Evolutionary conservation across 2,797 vertebrate genomes (phyloP).

Genomic region (Moxostoma hubbsi): DNA sequence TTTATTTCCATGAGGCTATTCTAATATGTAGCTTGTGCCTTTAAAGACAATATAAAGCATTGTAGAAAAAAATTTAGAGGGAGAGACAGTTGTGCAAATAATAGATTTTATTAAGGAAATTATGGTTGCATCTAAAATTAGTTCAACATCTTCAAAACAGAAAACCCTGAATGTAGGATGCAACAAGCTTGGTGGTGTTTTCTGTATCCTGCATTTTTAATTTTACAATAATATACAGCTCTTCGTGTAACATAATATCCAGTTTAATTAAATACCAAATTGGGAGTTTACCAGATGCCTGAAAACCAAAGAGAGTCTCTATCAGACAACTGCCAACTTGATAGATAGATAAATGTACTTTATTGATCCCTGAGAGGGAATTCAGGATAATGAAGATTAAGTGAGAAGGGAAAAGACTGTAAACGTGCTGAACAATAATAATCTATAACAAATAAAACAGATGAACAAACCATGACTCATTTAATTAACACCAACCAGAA

Average conservation of each 20-base stretch:
- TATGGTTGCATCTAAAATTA: background rate
- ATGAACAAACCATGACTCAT: background rate
- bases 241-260: background rate
- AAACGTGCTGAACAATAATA: constrained; percentile 15
- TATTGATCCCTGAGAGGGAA: constrained; percentile 42
- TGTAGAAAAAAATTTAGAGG: too few species aligned
- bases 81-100: too few species aligned
- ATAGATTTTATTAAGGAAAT: background rate
- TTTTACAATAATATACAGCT: too few species aligned
- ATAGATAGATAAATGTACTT: constrained; percentile 47
- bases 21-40: background rate
- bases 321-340: constrained; percentile 45
- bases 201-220: constrained; percentile 1
- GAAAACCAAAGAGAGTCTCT: constrained; percentile 30
- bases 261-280: constrained; percentile 25
- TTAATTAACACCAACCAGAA: background rate
- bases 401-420: constrained; percentile 22
- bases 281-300: constrained; percentile 28
- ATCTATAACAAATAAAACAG: constrained; percentile 13
- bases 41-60: too few species aligned
- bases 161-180: background rate
- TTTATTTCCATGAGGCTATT: background rate
- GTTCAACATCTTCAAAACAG: background rate
- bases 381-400: constrained; percentile 40
- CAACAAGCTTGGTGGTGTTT: background rate